Percentiles rank a stretch among this genome's conserved stretches.
Evolutionary conservation across 2,888 invertebrate genomes (phyloP).

Genomic region (Ornithoptera priamus): DNA sequence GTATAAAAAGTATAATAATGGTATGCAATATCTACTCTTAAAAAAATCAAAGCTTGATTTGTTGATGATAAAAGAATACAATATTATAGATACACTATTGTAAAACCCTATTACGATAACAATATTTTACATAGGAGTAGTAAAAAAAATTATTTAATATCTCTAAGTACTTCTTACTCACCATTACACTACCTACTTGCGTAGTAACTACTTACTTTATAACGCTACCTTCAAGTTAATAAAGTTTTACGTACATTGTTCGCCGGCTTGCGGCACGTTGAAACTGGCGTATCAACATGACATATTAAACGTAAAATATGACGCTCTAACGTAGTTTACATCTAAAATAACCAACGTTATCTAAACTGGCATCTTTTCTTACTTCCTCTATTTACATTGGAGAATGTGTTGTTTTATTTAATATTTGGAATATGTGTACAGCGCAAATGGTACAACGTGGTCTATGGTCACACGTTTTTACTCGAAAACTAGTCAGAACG

Average conservation of each 20-base stretch:
- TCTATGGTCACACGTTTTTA: background rate
- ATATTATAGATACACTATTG: too few species aligned
- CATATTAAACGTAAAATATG: slow-evolving; percentile 25
- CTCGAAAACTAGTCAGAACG: background rate
- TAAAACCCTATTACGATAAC: too few species aligned
- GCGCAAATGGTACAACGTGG: background rate
- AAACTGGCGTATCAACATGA: slow-evolving; percentile 26
- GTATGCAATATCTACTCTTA: too few species aligned
- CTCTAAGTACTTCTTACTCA: background rate
- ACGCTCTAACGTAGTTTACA: slow-evolving; percentile 18
- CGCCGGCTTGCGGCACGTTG: slow-evolving; percentile 7
- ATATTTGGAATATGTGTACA: slow-evolving; percentile 4
- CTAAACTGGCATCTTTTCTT: slow-evolving; percentile 20
- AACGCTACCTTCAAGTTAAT: slow-evolving; percentile 14
- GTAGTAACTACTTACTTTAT: slow-evolving; percentile 20
- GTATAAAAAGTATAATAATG: too few species aligned
- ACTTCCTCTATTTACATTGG: slow-evolving; percentile 19
- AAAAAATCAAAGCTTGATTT: too few species aligned
- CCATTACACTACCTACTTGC: slow-evolving; percentile 11
- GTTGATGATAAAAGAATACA: too few species aligned
- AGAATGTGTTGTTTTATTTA: slow-evolving; percentile 2
- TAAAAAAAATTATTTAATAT: too few species aligned
- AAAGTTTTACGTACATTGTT: slow-evolving; percentile 25
- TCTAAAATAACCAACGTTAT: slow-evolving; percentile 15
- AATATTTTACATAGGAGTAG: too few species aligned